These are phyloP conservation scores for Cinara cedri DNA, from an alignment of 2,888 invertebrate species.

Conservation along the genomic window DNA sequence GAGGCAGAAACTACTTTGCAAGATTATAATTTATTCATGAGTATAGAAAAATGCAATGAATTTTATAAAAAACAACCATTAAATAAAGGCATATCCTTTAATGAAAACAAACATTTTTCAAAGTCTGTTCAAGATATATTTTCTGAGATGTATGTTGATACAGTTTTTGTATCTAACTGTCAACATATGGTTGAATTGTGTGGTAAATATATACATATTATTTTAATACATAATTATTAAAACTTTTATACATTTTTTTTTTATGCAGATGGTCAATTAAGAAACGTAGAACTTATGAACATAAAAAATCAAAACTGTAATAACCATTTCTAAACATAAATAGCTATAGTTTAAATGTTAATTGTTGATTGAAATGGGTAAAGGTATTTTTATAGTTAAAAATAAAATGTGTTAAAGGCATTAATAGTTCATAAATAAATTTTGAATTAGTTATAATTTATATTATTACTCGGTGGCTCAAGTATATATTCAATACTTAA, in stretches of 20 bases:
- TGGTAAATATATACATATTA: conserved; percentile 6
- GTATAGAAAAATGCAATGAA: conserved; percentile 29
- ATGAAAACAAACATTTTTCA: conserved; percentile 16
- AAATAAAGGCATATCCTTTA: neutral
- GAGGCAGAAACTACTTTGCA: neutral
- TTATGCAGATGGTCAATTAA: neutral
- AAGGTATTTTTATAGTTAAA: too few species aligned
- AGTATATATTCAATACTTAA: too few species aligned
- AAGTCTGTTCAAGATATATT: conserved; percentile 36
- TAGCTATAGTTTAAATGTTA: neutral
- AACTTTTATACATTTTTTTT: too few species aligned
- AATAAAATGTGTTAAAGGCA: neutral
- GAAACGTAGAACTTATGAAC: neutral
- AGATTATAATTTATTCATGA: neutral
- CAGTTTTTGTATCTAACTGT: conserved; percentile 5
- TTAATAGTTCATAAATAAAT: too few species aligned
- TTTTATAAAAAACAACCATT: neutral
- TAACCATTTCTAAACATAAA: neutral
- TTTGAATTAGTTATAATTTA: too few species aligned
- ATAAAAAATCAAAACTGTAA: neutral
- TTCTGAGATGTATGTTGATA: conserved; percentile 42
- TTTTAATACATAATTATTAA: too few species aligned
- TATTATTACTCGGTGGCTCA: too few species aligned
- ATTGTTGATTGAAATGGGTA: neutral
- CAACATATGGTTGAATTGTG: conserved; percentile 15